Evolutionary conservation across 2,888 invertebrate genomes (phyloP).

Genomic region (Cosmorhoe ocellata): DNA sequence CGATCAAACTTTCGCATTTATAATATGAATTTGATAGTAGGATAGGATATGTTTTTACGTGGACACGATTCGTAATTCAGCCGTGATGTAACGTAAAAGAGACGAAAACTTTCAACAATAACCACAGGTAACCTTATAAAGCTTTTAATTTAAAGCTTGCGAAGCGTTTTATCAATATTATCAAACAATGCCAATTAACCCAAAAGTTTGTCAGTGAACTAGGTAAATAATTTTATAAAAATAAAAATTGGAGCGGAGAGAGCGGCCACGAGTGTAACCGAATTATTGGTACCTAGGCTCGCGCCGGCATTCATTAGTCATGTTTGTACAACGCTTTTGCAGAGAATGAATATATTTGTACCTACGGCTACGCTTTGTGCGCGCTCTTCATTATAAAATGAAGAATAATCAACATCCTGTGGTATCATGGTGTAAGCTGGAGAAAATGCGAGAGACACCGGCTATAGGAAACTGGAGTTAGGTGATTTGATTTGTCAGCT

Average conservation of each 20-base stretch:
- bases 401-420: neutral
- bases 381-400: neutral
- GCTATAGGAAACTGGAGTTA: no score
- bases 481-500: no score
- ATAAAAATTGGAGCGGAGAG: conserved; percentile 28
- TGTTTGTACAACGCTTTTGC: conserved; percentile 65
- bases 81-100: no score
- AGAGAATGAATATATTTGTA: conserved; percentile 60
- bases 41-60: no score
- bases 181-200: conserved; percentile 22
- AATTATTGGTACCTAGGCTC: conserved; percentile 49
- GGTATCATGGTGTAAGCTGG: no score
- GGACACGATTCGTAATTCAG: no score
- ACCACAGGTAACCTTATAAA: no score
- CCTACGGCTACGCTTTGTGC: conserved; percentile 25
- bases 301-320: conserved; percentile 61
- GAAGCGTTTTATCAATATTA: neutral
- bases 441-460: no score
- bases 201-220: conserved; percentile 24
- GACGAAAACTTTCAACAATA: no score
- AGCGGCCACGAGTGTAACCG: conserved; percentile 57
- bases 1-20: no score
- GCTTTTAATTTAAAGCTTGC: no score
- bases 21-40: no score
- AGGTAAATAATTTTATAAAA: conserved; percentile 33